Base-by-base conservation (phyloP, 2,113 vertebrate species). In the Arvicanthis niloticus region DNA sequence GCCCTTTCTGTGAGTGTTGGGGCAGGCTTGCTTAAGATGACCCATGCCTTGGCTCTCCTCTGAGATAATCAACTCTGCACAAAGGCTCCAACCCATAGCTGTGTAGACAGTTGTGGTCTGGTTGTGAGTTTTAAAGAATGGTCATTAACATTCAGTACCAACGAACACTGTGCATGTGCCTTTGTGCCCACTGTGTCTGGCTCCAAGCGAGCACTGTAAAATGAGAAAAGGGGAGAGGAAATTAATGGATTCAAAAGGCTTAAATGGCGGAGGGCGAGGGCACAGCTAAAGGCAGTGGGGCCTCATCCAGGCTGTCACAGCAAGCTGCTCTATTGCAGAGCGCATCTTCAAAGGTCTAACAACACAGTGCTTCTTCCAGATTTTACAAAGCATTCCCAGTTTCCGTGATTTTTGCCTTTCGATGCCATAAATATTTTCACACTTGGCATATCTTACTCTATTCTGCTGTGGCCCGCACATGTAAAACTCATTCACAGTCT, bases 351-450 rank as follows among this genome's bases (percentile, higher is more conserved):
- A 65, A 91, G 48, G 76, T 40, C 56, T 65, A 31, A 77, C 1
- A 22, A 88, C 42, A 90, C 51, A 51, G 31, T 3, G 29, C 70
- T 76, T 53, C 48, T 62, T 89, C 81, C 26, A 80, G 67, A 78
- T 82, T 95, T 97, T 91, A 77, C 31, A 82, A 87, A 95, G 87
- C n/a, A 17, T 19, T 56, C 85, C 78, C 45, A 56, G 16, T 90
- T 86, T 93, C 77, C 78, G 81, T 73, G 67, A 42, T 40, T 96
- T 96, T 91, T 86, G 21, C 21, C 72, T 19, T 94, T 82, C 62
- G 17, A 92, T 93, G 42, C 67, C 88, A 94, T 86, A 91, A 88
- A 89, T 68, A 86, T 22, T 24, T 67, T 70, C 2, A 12, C 37
- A 56, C 29, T 92, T 91, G 45, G 75, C 40, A 31, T 62, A 9